A percentile compares a stretch with the other conserved stretches of the same genome.
Evolutionary conservation across 1,140 invertebrate genomes (phyloP).

Genomic region (Phortica variegata): DNA sequence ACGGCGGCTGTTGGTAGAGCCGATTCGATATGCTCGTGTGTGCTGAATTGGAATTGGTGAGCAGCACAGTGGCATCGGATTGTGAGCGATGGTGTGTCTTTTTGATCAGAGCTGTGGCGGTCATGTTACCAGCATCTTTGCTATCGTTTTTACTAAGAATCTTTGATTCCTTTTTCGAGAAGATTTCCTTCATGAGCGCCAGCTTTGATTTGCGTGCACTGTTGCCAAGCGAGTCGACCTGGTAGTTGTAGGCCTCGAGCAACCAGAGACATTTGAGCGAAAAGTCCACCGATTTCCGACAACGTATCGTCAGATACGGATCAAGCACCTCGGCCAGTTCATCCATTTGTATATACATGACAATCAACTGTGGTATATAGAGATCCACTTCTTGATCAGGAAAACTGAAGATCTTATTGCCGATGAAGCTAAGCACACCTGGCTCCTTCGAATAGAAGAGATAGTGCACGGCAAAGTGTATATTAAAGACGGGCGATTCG

Average conservation of each 20-base stretch:
- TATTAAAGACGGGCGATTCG: slow-evolving; percentile 95
- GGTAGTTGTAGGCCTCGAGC: slow-evolving; percentile 78
- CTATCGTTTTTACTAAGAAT: slow-evolving; percentile 22
- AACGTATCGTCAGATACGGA: slow-evolving; percentile 93
- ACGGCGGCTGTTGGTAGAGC: slow-evolving; percentile 55
- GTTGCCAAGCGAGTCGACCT: slow-evolving; percentile 38
- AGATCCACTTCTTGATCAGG: slow-evolving; percentile 90
- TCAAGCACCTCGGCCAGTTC: slow-evolving; percentile 92
- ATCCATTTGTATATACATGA: slow-evolving; percentile 97
- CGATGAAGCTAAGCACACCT: slow-evolving; percentile 93
- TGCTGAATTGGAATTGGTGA: slow-evolving; percentile 41
- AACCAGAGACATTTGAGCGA: slow-evolving; percentile 94
- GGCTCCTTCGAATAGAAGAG: slow-evolving; percentile 98
- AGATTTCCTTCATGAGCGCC: slow-evolving; percentile 57
- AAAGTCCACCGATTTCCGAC: slow-evolving; percentile 91
- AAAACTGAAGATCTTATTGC: slow-evolving; percentile 96
- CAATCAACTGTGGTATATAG: slow-evolving; percentile 95
- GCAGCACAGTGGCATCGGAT: slow-evolving; percentile 80
- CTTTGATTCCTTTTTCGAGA: slow-evolving; percentile 46
- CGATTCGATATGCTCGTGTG: slow-evolving; percentile 48
- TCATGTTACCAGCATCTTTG: slow-evolving; percentile 9
- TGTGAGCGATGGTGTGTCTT: slow-evolving; percentile 73
- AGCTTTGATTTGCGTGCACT: slow-evolving; percentile 49
- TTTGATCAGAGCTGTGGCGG: slow-evolving; percentile 29
- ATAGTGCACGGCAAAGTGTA: slow-evolving; percentile 97